Conservation (phyloP, 2,888 invertebrate genomes). For the Conops quadrifasciatus region DNA sequence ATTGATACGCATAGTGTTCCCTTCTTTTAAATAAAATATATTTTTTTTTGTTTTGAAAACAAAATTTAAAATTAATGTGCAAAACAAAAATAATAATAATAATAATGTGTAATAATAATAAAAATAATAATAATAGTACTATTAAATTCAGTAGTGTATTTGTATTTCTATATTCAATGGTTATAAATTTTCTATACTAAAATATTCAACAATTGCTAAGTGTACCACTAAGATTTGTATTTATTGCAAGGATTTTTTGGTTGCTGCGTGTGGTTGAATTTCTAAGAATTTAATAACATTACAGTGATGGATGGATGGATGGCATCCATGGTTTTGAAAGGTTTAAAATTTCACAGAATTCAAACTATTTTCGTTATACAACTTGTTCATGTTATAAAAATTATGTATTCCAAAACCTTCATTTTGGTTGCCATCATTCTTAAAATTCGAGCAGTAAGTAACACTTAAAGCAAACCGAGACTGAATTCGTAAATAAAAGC, state of each 20-base stretch:
- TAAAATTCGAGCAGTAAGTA: not conserved
- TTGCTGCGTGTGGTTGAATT: too few relatives aligned
- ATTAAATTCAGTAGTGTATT: constrained; percentile 10
- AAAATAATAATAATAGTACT: constrained; percentile 21
- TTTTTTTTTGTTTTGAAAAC: constrained; percentile 13
- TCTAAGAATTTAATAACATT: too few relatives aligned
- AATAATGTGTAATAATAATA: not conserved
- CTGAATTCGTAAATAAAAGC: constrained; percentile 18
- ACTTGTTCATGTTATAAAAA: too few relatives aligned
- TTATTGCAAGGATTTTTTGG: too few relatives aligned
- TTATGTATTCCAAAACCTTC: not conserved
- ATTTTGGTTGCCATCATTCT: too few relatives aligned
- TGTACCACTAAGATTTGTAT: too few relatives aligned
- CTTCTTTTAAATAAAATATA: constrained; percentile 11
- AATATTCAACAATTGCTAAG: not conserved
- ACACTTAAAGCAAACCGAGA: not conserved
- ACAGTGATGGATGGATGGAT: too few relatives aligned
- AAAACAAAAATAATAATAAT: constrained; percentile 9
- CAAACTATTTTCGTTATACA: too few relatives aligned
- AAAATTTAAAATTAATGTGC: constrained; percentile 2
- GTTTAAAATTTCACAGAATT: too few relatives aligned
- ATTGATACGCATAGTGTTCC: constrained; percentile 30
- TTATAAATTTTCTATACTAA: constrained; percentile 6
- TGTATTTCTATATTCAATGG: constrained; percentile 9
- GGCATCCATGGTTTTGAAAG: too few relatives aligned